Conservation (phyloP, 2,888 invertebrate species). For the Zhuqinia jingwanae region DNA sequence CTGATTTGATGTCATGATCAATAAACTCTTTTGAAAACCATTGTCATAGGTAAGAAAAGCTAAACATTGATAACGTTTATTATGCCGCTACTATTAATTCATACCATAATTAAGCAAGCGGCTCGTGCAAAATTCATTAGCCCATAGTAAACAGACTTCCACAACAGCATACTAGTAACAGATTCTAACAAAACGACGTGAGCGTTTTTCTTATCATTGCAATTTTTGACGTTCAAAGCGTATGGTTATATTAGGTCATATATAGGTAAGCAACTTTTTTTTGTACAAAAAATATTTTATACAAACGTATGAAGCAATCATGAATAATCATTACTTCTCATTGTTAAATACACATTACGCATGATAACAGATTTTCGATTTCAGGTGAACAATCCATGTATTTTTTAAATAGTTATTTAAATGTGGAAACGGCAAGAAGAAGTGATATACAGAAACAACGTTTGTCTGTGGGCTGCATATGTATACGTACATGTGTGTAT, state of each 20-base stretch:
- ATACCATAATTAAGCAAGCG: slow-evolving; percentile 55
- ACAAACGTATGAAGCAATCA: slow-evolving; percentile 42
- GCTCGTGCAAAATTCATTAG: slow-evolving; percentile 36
- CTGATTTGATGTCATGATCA: slow-evolving; percentile 12
- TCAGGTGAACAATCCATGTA: slow-evolving; percentile 25
- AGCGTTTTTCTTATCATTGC: neutral
- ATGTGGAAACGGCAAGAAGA: slow-evolving; percentile 3
- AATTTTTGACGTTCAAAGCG: neutral
- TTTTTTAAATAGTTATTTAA: slow-evolving; percentile 16
- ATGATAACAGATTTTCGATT: slow-evolving; percentile 38
- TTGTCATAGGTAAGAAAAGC: neutral
- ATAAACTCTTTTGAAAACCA: neutral
- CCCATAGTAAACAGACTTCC: neutral
- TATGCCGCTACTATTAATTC: slow-evolving; percentile 39
- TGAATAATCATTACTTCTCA: slow-evolving; percentile 24
- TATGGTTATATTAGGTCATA: neutral
- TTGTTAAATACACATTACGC: slow-evolving; percentile 42
- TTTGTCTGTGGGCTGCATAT: too few species aligned
- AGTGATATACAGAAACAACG: too few species aligned
- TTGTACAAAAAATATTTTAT: neutral
- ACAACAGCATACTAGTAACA: neutral
- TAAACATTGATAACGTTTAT: neutral
- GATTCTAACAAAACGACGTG: neutral
- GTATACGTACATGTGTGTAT: neutral
- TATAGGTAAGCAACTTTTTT: neutral